Base-by-base conservation (phyloP, 2,888 invertebrate genomes). In the Campoplex nolae region DNA sequence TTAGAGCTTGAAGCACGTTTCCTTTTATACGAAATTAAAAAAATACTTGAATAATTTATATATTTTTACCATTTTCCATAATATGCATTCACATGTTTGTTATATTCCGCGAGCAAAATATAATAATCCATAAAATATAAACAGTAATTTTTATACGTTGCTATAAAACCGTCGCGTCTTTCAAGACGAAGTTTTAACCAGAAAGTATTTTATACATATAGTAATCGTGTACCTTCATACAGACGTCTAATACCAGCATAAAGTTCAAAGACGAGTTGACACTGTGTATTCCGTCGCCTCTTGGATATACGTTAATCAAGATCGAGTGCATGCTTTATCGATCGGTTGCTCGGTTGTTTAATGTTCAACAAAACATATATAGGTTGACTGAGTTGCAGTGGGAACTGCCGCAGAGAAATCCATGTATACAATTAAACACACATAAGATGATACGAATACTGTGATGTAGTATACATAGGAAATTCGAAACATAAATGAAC, bases 121-220 rank as follows among this genome's bases (percentile, higher is more conserved):
- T 18, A 13, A n/a, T 3, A n/a, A 48, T 35, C 18, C 35, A 32
- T 54, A 11, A 32, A 62, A 62, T 32, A 62, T 62, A 35, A 54
- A 32, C 6, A 54, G 16, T 48, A 42, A 77, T 23, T 83, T 84
- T 86, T 79, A 86, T 75, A 84, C 75, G 77, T 84, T 42, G 77
- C 32, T 79, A 84, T 86, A 75, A 79, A 84, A 88, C 82, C 84
- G 82, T 88, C 86, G 84, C 84, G 65, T 79, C 62, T 79, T 82
- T 48, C 35, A 58, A 16, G 68, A 81, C 58, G 54, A 75, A 80
- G 65, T 67, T 75, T 74, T n/a, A 32, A 76, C 70, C 32, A 42
- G 48, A 68, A 54, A 32, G 42, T 77, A 42, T 42, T 42, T 42
- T 42, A 73, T n/a, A 35, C n/a, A n/a, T 51, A n/a, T 51, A 32